phyloP scores from a whole-genome alignment of 2,113 vertebrate genomes.

The Xiphorhynchus elegans region DNA sequence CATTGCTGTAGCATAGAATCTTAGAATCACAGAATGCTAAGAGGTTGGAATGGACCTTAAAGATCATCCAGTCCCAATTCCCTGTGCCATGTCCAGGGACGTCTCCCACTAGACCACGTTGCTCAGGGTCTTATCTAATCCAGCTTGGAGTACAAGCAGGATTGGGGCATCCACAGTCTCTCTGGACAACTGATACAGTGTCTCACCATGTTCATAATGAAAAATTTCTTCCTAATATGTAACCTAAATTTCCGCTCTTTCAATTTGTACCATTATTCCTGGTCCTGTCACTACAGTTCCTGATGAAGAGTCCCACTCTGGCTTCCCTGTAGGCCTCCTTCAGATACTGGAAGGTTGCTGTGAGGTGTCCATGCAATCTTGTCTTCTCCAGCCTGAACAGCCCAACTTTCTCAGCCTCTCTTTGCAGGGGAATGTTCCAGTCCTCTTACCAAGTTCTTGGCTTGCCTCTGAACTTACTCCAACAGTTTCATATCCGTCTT shows the following conservation, averaged over 20 bases:
- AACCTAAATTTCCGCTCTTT: not conserved
- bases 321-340: not conserved
- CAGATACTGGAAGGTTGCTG: not conserved
- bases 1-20: not conserved
- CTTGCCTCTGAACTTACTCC: not conserved
- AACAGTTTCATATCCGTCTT: not conserved
- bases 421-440: not conserved
- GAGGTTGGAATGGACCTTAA: not conserved
- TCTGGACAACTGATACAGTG: not conserved
- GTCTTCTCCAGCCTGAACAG: not conserved
- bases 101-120: not conserved
- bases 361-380: not conserved
- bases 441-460: not conserved
- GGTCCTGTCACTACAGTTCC: not conserved
- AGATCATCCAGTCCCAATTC: not conserved
- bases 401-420: not conserved
- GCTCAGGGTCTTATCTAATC: not conserved
- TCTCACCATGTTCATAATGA: not conserved
- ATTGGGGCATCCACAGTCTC: not conserved
- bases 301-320: not conserved
- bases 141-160: not conserved
- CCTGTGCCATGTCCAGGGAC: rapidly evolving
- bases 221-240: not conserved
- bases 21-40: not conserved
- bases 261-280: not conserved